Base-by-base conservation (phyloP, 2,797 vertebrate species). In the Schizopygopsis malacanthus region DNA sequence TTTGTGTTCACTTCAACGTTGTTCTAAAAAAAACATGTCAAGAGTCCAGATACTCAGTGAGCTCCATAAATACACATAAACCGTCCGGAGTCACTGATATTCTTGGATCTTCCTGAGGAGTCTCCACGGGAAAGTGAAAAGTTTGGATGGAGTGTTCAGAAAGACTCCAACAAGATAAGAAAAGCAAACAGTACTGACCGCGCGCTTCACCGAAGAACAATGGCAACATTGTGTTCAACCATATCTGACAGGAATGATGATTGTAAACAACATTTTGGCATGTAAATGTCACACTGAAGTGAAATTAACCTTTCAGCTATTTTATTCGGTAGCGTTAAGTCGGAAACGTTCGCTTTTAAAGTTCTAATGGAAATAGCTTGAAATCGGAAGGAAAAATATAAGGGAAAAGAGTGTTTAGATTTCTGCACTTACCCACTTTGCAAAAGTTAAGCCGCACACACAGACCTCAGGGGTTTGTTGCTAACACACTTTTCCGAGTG, bases 341-440 rank as follows among this genome's bases (percentile, higher is more conserved):
- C n/a, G 39, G 54, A 67, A 45, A 81, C 56, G 76, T 50, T 41
- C 39, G 28, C 25, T 41, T 33, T 22, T 54, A 5, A 22, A 16
- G 10, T 22, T 56, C 81, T 20, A 41, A 4, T 4, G 28, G 50
- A 41, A 85, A 77, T 28, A 33, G 39, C 22, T 20, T 41, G 43
- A 41, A 37, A 71, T 16, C 61, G 20, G 10, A 70, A 39, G 33
- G 25, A 84, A 56, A 63, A 37, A 45, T 70, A 75, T 28, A 82
- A 39, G 73, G 78, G 82, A 70, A 41, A 81, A 77, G 78, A 82
- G 69, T 73, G 81, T 78, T 81, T 47, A 82, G 69, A 73, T 45
- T 75, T 73, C 25, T 52, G 86, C 88, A 90, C 89, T 90, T 87
- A 90, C 89, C 89, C 87, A 85, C 86, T 88, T 88, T 63, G 72